Percentiles rank a stretch among this genome's conserved stretches.
These are phyloP conservation scores for Musca domestica DNA, from an alignment of 1,140 invertebrate genomes.

Conservation along the genomic window DNA sequence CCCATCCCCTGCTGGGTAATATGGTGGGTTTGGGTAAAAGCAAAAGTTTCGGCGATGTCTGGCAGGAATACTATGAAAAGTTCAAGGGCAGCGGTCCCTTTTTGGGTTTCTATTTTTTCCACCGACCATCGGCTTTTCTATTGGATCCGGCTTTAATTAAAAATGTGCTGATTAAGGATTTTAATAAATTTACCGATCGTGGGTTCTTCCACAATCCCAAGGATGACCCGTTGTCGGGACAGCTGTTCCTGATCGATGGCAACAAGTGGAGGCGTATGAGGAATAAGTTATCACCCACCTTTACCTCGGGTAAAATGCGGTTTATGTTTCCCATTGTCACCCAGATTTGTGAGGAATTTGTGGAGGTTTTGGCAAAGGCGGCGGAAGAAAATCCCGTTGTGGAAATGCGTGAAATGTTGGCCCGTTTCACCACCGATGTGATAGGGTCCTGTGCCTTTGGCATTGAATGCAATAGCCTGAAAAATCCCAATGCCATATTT, in stretches of 20 bases:
- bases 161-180: slow-evolving; percentile 60
- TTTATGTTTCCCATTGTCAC: slow-evolving; percentile 58
- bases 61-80: slow-evolving; percentile 36
- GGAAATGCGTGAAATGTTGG: slow-evolving; percentile 53
- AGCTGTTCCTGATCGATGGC: slow-evolving; percentile 58
- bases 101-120: slow-evolving; percentile 37
- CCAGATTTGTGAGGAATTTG: no score
- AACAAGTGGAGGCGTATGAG: slow-evolving; percentile 62
- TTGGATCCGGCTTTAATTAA: slow-evolving; percentile 54
- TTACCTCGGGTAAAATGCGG: slow-evolving; percentile 63
- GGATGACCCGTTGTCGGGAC: slow-evolving; percentile 56
- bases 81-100: slow-evolving; percentile 41
- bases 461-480: slow-evolving; percentile 58
- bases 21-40: slow-evolving; percentile 30
- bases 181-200: slow-evolving; percentile 59
- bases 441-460: slow-evolving; percentile 66
- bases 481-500: slow-evolving; percentile 59
- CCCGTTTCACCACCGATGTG: slow-evolving; percentile 62
- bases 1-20: slow-evolving; percentile 38
- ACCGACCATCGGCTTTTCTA: slow-evolving; percentile 37
- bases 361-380: slow-evolving; percentile 41
- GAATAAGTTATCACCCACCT: slow-evolving; percentile 60
- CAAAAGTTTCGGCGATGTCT: slow-evolving; percentile 31
- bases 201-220: slow-evolving; percentile 55
- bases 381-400: slow-evolving; percentile 31